These are phyloP conservation scores for Actinemys pallida DNA, from an alignment of 2,113 vertebrate genomes.

Conservation along the genomic window DNA sequence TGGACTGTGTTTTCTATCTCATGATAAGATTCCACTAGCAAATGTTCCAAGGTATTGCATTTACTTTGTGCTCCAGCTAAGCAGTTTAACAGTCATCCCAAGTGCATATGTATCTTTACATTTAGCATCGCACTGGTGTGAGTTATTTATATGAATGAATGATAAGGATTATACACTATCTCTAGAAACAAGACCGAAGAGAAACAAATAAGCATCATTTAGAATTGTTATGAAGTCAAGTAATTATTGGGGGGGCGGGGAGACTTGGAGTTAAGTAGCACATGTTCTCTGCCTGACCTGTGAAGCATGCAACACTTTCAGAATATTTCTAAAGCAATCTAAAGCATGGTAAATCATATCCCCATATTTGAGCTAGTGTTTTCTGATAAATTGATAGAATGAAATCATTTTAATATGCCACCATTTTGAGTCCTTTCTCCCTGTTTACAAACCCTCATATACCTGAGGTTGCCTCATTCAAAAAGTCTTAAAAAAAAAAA, in stretches of 20 bases:
- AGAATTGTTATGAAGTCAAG: not conserved
- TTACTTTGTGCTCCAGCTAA: not conserved
- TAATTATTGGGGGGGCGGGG: not conserved
- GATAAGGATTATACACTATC: not conserved
- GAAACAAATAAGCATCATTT: not conserved
- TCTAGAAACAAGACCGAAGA: not conserved
- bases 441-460: not conserved
- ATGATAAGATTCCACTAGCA: not conserved
- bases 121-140: not conserved
- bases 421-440: not conserved
- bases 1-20: not conserved
- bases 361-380: not conserved
- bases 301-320: not conserved
- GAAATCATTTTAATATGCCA: not conserved
- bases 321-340: not conserved
- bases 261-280: not conserved
- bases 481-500: not conserved
- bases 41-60: not conserved
- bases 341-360: too few species aligned
- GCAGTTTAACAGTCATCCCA: not conserved
- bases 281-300: not conserved
- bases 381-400: not conserved
- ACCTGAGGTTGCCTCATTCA: not conserved
- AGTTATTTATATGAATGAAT: not conserved
- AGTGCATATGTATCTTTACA: not conserved